Conservation (phyloP, 1,140 invertebrate genomes). For the Drosophila yakuba region DNA sequence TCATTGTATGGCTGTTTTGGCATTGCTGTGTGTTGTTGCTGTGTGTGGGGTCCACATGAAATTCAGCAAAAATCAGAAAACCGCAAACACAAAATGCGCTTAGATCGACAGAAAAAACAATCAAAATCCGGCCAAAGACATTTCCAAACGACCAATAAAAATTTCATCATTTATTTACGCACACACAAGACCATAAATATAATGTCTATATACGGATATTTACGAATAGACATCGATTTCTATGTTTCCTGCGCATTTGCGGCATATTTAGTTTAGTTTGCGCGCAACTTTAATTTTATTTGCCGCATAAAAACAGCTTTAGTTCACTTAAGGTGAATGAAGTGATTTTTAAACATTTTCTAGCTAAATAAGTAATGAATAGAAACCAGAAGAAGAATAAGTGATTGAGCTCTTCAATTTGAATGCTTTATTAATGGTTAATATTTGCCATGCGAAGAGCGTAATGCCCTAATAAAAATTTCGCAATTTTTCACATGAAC, state of each 20-base stretch:
- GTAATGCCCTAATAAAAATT: conserved; percentile 11
- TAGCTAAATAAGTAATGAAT: too few species aligned
- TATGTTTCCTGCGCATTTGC: background rate
- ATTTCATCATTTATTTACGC: conserved; percentile 58
- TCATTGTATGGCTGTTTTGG: conserved; percentile 15
- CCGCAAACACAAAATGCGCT: conserved; percentile 72
- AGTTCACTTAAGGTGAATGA: background rate
- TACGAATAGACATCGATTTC: conserved; percentile 5
- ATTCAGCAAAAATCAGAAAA: conserved; percentile 75
- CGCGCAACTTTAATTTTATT: conserved; percentile 1
- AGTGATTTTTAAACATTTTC: too few species aligned
- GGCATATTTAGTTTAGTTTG: conserved; percentile 42
- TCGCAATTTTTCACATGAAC: conserved; percentile 36
- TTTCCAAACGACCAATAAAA: conserved; percentile 46
- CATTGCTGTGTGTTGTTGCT: conserved; percentile 7
- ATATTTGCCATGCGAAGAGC: background rate
- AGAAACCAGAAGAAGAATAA: too few species aligned
- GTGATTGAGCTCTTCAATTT: background rate
- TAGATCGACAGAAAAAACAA: conserved; percentile 72
- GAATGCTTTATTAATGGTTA: background rate
- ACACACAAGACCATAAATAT: conserved; percentile 38
- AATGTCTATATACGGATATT: conserved; percentile 35
- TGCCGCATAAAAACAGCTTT: background rate
- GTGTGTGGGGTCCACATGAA: conserved; percentile 44
- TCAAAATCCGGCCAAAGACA: conserved; percentile 51